These are phyloP conservation scores for Hypselothyrea guttata DNA, from an alignment of 2,888 invertebrate genomes.

Conservation along the genomic window DNA sequence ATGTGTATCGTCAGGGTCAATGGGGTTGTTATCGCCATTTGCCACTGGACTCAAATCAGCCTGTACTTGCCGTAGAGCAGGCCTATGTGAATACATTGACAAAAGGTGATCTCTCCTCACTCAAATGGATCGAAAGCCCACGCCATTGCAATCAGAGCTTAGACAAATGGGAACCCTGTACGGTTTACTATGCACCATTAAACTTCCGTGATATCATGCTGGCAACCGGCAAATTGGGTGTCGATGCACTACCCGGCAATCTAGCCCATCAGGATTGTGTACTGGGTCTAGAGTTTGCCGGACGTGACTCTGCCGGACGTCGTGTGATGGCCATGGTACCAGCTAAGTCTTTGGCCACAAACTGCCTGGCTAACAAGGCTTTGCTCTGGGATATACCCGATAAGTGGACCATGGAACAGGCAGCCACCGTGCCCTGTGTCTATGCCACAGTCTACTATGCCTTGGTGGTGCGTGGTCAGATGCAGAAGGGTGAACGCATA, in stretches of 20 bases:
- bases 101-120: slow-evolving; percentile 96
- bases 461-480: slow-evolving; percentile 92
- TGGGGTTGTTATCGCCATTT: slow-evolving; percentile 96
- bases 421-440: slow-evolving; percentile 95
- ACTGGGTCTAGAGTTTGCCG: slow-evolving; percentile 96
- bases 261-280: slow-evolving; percentile 94
- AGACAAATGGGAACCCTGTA: slow-evolving; percentile 88
- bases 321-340: slow-evolving; percentile 97
- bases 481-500: slow-evolving; percentile 91
- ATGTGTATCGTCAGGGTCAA: slow-evolving; percentile 89
- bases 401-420: slow-evolving; percentile 94
- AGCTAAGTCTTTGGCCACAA: slow-evolving; percentile 94
- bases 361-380: slow-evolving; percentile 91
- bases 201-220: slow-evolving; percentile 99
- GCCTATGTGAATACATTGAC: slow-evolving; percentile 96
- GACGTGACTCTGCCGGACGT: slow-evolving; percentile 88
- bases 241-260: slow-evolving; percentile 96
- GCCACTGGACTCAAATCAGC: slow-evolving; percentile 83
- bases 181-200: slow-evolving; percentile 95
- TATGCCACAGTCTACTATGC: slow-evolving; percentile 97
- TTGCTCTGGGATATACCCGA: slow-evolving; percentile 95
- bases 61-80: slow-evolving; percentile 88
- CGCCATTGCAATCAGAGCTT: slow-evolving; percentile 83
- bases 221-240: slow-evolving; percentile 97
- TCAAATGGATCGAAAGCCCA: slow-evolving; percentile 96